Base-by-base conservation (phyloP, 2,113 vertebrate genomes). In the Vidua macroura region DNA sequence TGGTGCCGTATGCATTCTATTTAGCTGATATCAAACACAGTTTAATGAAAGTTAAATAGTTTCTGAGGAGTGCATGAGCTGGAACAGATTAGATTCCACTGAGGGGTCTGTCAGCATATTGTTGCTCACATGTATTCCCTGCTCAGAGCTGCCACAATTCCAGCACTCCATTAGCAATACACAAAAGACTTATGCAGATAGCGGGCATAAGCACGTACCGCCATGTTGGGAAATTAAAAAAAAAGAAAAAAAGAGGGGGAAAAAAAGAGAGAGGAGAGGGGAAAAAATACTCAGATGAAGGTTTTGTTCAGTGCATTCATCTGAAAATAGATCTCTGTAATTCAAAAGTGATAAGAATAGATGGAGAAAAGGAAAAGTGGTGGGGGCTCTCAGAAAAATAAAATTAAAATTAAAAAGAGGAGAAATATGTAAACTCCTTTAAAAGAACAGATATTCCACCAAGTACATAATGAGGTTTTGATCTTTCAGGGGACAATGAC, bases 21-120 rank as follows among this genome's bases (percentile, higher is more conserved):
- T 98, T 98, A 98, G 98, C 98, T 98, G 98, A 98, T 98, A 99
- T 98, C 98, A 98, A 98, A 98, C 98, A 98, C 98, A 98, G 98
- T 98, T 98, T 99, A 98, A 98, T 98, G 98, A 99, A 98, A 99
- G 98, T 99, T 98, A 98, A 98, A 98, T 98, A 98, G 98, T 98
- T 98, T 98, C 98, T 98, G 98, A 98, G 98, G 98, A 98, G 98
- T 98, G 98, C 98, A 98, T 97, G 97, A 98, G 98, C 98, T 98
- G 98, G 98, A 98, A 98, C 98, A 98, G 98, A 99, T 98, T 98
- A 98, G 98, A 98, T 98, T 98, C 98, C 98, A 98, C 98, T 95
- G 98, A 98, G 98, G 98, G 98, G 98, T 98, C 98, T 98, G 98
- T 98, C 98, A 98, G 98, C 98, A 98, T 98, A 98, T 98, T 98